Evolutionary conservation across 2,797 vertebrate genomes (phyloP).

Genomic region (Gymnocypris eckloni): DNA sequence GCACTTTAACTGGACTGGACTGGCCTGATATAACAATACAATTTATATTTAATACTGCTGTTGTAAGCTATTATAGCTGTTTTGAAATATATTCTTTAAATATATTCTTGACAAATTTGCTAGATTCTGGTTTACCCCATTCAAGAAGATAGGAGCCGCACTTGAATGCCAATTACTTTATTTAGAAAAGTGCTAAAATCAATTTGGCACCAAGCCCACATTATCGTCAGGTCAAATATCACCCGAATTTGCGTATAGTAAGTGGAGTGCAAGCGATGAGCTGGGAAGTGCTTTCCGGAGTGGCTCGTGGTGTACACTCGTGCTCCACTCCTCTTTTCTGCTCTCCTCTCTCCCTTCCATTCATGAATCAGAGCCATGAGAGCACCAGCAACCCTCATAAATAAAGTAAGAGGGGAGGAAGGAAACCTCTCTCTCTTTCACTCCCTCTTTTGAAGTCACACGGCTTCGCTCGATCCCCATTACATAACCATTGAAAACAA

Average conservation of each 20-base stretch:
- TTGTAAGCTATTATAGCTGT: too few relatives aligned
- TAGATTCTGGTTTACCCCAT: neutral
- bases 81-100: neutral
- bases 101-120: neutral
- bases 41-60: neutral
- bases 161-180: neutral
- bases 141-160: neutral
- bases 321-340: constrained; percentile 11
- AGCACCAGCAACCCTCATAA: constrained; percentile 78
- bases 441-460: constrained; percentile 73
- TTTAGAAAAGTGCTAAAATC: neutral
- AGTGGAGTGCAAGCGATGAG: constrained; percentile 32
- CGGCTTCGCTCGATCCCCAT: constrained; percentile 70
- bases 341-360: constrained; percentile 73
- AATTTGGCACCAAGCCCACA: neutral
- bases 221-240: constrained; percentile 4
- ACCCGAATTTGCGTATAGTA: constrained; percentile 24
- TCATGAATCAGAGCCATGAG: constrained; percentile 80
- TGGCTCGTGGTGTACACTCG: constrained; percentile 34
- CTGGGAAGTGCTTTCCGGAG: constrained; percentile 51
- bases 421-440: constrained; percentile 55
- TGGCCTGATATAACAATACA: neutral
- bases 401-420: constrained; percentile 75
- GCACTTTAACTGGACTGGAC: neutral
- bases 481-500: constrained; percentile 64